Evolutionary conservation across 2,113 vertebrate genomes (phyloP).

Genomic region (Psephotus haematonotus): DNA sequence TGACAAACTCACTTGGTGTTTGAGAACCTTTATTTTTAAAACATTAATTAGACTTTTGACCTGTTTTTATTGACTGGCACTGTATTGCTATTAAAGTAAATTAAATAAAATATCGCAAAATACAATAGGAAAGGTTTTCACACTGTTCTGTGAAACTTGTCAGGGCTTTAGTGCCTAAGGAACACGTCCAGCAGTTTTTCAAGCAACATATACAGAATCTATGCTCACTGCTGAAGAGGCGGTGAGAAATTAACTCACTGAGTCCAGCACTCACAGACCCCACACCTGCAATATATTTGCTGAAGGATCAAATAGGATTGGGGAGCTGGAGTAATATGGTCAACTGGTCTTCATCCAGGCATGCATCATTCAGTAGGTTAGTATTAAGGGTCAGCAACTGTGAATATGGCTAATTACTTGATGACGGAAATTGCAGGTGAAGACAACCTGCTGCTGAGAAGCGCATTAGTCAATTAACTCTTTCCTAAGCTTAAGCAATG

Average conservation of each 20-base stretch:
- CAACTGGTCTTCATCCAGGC: conserved; percentile 75
- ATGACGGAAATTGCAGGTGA: conserved; percentile 74
- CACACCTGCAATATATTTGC: conserved; percentile 73
- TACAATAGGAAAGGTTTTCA: conserved; percentile 42
- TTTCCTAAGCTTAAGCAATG: conserved; percentile 64
- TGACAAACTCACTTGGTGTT: conserved; percentile 80
- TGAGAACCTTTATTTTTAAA: conserved; percentile 90
- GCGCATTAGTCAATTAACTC: conserved; percentile 69
- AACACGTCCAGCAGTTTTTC: conserved; percentile 47
- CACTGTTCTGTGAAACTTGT: conserved; percentile 43
- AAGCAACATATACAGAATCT: conserved; percentile 48
- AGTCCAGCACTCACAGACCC: conserved; percentile 9
- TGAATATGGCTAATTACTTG: conserved; percentile 78
- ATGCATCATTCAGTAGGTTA: conserved; percentile 69
- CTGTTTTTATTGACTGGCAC: conserved; percentile 76
- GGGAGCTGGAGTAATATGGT: conserved; percentile 68
- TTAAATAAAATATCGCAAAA: conserved; percentile 63
- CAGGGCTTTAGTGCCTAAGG: conserved; percentile 49
- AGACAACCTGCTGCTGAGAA: conserved; percentile 72
- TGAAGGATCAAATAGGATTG: conserved; percentile 65
- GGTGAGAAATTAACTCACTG: conserved; percentile 54
- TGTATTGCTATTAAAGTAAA: conserved; percentile 66
- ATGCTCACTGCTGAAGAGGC: conserved; percentile 5
- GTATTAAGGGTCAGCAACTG: conserved; percentile 74
- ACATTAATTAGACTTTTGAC: conserved; percentile 87